These are phyloP conservation scores for Chelidonichthys spinosus DNA, from an alignment of 2,797 vertebrate species.

Conservation along the genomic window DNA sequence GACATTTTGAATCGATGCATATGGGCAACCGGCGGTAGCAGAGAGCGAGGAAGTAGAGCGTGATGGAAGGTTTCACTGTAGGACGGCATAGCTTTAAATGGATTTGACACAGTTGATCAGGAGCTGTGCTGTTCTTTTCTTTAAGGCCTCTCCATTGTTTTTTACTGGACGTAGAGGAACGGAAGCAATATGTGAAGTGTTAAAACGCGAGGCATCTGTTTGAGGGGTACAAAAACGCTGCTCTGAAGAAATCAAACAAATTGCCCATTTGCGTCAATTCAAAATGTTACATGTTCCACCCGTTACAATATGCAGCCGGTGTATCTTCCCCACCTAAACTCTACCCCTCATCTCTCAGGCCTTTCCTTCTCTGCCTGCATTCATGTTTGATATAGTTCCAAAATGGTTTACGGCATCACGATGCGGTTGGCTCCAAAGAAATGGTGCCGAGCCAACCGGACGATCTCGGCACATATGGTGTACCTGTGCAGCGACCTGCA, in stretches of 20 bases:
- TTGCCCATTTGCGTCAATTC: slow-evolving; percentile 33
- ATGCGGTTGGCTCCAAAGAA: slow-evolving; percentile 3
- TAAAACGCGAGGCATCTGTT: background rate
- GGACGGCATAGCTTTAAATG: background rate
- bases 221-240: background rate
- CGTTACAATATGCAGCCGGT: slow-evolving; percentile 7
- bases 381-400: background rate
- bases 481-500: background rate
- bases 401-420: slow-evolving; percentile 29
- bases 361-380: slow-evolving; percentile 5
- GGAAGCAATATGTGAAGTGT: slow-evolving; percentile 11
- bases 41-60: background rate
- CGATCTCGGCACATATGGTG: background rate
- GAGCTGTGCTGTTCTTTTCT: background rate
- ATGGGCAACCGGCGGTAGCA: slow-evolving; percentile 15
- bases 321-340: slow-evolving; percentile 5
- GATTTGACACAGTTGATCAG: background rate
- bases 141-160: background rate
- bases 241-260: background rate
- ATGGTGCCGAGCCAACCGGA: background rate
- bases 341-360: slow-evolving; percentile 7
- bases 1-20: background rate
- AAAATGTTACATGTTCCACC: slow-evolving; percentile 19
- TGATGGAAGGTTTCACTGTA: background rate
- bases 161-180: slow-evolving; percentile 3